Evolutionary conservation across 2,888 invertebrate genomes (phyloP), one percentile per base, ranked within the genome.

Genomic region (Drosophila stalkeri): DNA sequence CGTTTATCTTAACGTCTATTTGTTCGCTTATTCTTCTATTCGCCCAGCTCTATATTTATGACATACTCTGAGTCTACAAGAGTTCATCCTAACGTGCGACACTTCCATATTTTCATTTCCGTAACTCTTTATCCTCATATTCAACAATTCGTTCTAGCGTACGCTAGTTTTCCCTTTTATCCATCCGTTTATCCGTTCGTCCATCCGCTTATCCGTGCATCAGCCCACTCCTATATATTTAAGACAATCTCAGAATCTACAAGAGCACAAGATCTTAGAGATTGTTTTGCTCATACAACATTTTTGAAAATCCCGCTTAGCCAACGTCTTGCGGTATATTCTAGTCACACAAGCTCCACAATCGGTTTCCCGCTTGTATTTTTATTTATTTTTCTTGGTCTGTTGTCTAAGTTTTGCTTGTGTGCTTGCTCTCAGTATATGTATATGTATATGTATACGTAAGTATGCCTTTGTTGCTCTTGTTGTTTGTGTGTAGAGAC

Each of bases 381-480:
- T 86, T 52, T 82, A 75, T 66, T 75, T 80, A 75, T 76, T 82
- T 69, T 63, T 51, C 75, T 73, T 87, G 33, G 14, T 81, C 81
- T 87, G 81, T 73, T 89, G 77, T 80, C 20, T 55, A 84, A 75
- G 85, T 81, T 77, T 80, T 51, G 27, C 27, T 41, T n/a, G 55
- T 55, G 55, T 71, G 64, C 71, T 64, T 69, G 56, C 49, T 33
- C 7, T 33, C 12, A 18, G 49, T 3, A 12, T 18, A 20, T 35
- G 0, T 18, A 12, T 31, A 2, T 3, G 12, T 18, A 20, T 35
- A 1, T 18, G 14, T 31, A 2, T 47, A 7, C 41, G 20, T 66
- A 49, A 39, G 46, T 62, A 18, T 78, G 69, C 54, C 68, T 65
- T 74, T 77, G 80, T 72, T 62, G 67, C 55, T 59, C 51, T 27